Conservation (phyloP, 2,797 vertebrate species). For the Pachyuromys duprasi region DNA sequence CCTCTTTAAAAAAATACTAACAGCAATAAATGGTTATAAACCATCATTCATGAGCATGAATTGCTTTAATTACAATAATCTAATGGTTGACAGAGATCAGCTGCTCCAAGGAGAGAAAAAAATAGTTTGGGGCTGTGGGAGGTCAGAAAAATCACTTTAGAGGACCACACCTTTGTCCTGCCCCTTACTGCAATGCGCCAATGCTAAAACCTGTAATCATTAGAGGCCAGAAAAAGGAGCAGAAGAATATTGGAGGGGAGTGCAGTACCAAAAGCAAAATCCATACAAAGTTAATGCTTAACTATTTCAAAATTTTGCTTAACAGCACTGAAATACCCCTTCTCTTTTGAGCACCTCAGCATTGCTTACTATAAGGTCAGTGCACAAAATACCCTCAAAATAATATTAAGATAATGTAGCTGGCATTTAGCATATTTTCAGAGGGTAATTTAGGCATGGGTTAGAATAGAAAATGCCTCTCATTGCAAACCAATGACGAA, state of each 20-base stretch:
- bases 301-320: conserved; percentile 1
- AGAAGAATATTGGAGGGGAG: background rate
- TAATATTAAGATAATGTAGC: background rate
- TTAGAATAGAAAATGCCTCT: background rate
- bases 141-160: conserved; percentile 43
- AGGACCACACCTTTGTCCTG: background rate
- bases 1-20: conserved; percentile 51
- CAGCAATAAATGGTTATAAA: background rate
- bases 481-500: background rate
- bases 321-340: background rate
- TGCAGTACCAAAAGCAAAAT: background rate
- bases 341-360: background rate
- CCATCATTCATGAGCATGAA: conserved; percentile 34
- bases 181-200: background rate
- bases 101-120: background rate
- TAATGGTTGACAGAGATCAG: conserved; percentile 60
- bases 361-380: background rate
- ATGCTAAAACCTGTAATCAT: background rate
- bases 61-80: conserved; percentile 68
- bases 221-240: background rate
- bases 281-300: conserved; percentile 25
- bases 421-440: background rate
- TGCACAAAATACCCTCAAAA: background rate
- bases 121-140: background rate
- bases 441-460: background rate